Conservation (phyloP, 2,113 vertebrate species). For the Prunella himalayana region DNA sequence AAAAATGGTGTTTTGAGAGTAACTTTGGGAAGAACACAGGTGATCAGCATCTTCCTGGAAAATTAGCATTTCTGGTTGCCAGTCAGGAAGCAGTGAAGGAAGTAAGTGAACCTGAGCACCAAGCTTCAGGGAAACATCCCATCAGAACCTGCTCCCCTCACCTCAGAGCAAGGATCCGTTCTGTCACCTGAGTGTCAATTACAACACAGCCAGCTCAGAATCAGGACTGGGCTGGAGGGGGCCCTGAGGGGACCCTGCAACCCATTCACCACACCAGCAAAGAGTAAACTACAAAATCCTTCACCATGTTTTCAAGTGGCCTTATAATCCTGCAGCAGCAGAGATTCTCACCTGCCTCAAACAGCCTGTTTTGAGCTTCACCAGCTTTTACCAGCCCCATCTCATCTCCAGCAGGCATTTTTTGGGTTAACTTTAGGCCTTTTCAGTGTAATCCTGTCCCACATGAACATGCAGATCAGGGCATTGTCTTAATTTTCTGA, state of each 20-base stretch:
- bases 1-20: neutral
- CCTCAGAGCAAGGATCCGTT: neutral
- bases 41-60: neutral
- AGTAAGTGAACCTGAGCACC: neutral
- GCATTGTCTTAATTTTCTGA: neutral
- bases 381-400: neutral
- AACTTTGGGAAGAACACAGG: neutral
- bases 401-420: neutral
- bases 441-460: neutral
- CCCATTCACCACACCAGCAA: neutral
- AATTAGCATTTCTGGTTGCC: neutral
- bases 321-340: fast-evolving
- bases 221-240: neutral
- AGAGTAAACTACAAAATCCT: neutral
- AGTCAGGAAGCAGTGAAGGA: neutral
- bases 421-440: neutral
- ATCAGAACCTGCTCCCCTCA: neutral
- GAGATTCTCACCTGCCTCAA: neutral
- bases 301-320: neutral
- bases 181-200: neutral
- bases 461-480: neutral
- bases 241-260: neutral
- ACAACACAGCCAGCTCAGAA: neutral
- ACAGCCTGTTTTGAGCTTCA: neutral
- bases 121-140: neutral